These are phyloP conservation scores for Conops quadrifasciatus DNA, from an alignment of 2,888 invertebrate genomes.

Conservation along the genomic window DNA sequence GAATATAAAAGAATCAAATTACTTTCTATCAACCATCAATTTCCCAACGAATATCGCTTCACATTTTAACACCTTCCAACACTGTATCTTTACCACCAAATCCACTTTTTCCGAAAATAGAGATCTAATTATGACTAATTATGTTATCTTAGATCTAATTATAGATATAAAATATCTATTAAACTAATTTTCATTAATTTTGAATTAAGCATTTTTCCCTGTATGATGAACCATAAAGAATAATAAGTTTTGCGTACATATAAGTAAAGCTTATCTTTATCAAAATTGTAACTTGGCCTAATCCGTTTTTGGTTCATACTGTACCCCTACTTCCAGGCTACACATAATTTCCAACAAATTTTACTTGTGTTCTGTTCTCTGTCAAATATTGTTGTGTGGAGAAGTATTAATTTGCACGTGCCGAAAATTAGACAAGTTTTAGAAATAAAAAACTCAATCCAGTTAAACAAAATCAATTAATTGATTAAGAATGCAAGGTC, in stretches of 20 bases:
- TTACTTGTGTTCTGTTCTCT: no score
- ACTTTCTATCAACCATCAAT: constrained; percentile 77
- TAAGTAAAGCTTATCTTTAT: no score
- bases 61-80: constrained; percentile 67
- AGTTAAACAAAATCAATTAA: background rate
- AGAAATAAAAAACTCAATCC: background rate
- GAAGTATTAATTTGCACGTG: background rate
- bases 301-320: background rate
- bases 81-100: constrained; percentile 85
- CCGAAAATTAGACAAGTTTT: background rate
- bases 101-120: constrained; percentile 91
- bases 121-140: background rate
- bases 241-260: no score
- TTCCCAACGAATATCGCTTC: constrained; percentile 76
- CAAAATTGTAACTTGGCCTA: background rate
- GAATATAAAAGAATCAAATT: constrained; percentile 18
- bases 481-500: constrained; percentile 4
- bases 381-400: no score
- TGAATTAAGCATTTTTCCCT: no score
- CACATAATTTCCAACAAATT: background rate
- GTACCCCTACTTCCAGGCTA: background rate
- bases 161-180: no score
- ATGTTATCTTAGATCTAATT: no score
- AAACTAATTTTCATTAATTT: no score
- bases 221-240: no score